Base-by-base conservation (phyloP, 35 echinoderm and acorn worm species). In the Heliocidaris erythrogramma region DNA sequence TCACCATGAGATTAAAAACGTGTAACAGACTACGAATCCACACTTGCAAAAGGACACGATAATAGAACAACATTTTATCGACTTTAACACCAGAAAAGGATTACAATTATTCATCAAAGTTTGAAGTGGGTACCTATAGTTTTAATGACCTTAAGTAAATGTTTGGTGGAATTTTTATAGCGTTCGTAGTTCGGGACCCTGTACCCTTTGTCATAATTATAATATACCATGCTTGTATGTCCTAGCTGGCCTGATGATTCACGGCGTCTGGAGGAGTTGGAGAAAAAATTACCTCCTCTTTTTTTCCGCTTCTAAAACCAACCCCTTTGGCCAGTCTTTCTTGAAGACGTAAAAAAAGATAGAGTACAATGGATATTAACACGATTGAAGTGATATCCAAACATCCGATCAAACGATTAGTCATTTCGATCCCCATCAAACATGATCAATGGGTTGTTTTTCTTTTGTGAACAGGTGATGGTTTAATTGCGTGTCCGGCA, bases 121-220 rank as follows among this genome's bases (percentile, higher is more conserved):
- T 9, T 48, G 87, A 89, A 47, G 31, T 47, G 87, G 52, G 65
- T 78, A 78, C 18, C 65, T n/a, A 16, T 16, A n/a, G 27, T 18
- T 89, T 89, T 89, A 30, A 89, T 89, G 87, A 89, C 32, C 31
- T 12, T 47, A 48, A 32, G 87, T 13, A 47, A 89, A 89, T 89
- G 87, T 89, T 89, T 89, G 87, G 87, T 31, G 87, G 87, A 47
- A 32, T 89, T 89, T 32, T 89, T 78, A 78, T 78, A 27, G 65
- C 65, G 65, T 78, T 78, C 65, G 8, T 7, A 78, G 65, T 78
- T 78, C 27, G 65, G 5, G 18, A 4, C 65, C 65, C 27, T 27
- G 65, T 78, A 21, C 65, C 65, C 65, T 78, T 24, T n/a, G 27
- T n/a, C 52, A 12, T 78, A 78, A 78, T 78, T 27, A 42, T 42